A percentile compares a stretch with the other conserved stretches of the same genome.
Evolutionary conservation across 2,888 invertebrate species (phyloP).

Genomic region (Cosmorhoe ocellata): DNA sequence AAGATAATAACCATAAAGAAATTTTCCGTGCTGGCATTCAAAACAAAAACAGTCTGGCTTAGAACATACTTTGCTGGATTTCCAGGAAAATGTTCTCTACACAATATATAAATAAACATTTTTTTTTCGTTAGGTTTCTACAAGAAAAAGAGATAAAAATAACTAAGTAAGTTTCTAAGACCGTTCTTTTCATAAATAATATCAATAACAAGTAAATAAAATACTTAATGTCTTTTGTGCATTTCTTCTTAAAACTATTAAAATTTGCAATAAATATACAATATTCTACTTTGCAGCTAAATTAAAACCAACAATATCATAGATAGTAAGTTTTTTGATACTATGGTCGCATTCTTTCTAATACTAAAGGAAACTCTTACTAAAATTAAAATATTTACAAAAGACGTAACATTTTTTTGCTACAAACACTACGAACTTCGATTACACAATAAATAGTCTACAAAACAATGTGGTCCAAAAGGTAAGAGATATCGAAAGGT

Average conservation of each 20-base stretch:
- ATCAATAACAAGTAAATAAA: slow-evolving; percentile 64
- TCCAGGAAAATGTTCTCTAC: too few relatives aligned
- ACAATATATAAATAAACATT: too few relatives aligned
- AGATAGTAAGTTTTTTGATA: slow-evolving; percentile 49
- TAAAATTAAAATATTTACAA: slow-evolving; percentile 74
- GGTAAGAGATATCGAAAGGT: slow-evolving; percentile 58
- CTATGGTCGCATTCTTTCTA: slow-evolving; percentile 45
- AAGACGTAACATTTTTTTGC: slow-evolving; percentile 71
- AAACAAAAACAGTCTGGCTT: too few relatives aligned
- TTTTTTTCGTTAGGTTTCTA: too few relatives aligned
- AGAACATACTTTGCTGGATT: too few relatives aligned
- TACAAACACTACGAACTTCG: slow-evolving; percentile 76
- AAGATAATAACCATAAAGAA: too few relatives aligned
- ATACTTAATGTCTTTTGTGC: slow-evolving; percentile 78
- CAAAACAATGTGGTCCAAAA: slow-evolving; percentile 70
- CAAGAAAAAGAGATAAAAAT: slow-evolving; percentile 4
- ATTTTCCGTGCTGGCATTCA: too few relatives aligned
- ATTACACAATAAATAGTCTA: slow-evolving; percentile 75
- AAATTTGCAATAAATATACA: slow-evolving; percentile 74
- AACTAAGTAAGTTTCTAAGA: slow-evolving; percentile 16
- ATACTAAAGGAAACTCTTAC: slow-evolving; percentile 59
- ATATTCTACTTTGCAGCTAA: slow-evolving; percentile 57
- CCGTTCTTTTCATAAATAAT: slow-evolving; percentile 58
- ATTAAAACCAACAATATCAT: slow-evolving; percentile 47
- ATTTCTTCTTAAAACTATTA: slow-evolving; percentile 59